A percentile compares a stretch with the other conserved stretches of the same genome.
These are phyloP conservation scores for Habroteleia sp. DNA, from an alignment of 2,888 invertebrate species.

Conservation along the genomic window DNA sequence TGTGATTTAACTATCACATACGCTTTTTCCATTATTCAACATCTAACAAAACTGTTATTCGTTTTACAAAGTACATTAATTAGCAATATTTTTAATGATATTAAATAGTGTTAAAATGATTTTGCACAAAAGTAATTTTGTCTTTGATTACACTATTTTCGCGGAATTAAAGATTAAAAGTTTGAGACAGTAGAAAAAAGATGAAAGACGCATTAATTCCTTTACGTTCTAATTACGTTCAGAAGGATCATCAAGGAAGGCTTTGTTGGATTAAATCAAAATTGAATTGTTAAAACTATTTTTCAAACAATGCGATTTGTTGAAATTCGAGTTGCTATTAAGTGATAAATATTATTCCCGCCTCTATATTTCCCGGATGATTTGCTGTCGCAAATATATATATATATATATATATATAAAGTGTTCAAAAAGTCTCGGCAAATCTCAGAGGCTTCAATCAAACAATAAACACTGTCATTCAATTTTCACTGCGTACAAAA, in stretches of 20 bases:
- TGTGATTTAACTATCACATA: no score
- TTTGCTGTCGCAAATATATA: no score
- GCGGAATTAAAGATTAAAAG: constrained; percentile 38
- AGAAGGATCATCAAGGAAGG: constrained; percentile 15
- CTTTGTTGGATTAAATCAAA: constrained; percentile 48
- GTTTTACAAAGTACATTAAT: no score
- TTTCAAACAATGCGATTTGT: constrained; percentile 35
- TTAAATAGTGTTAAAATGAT: neutral
- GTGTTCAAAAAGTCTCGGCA: constrained; percentile 11
- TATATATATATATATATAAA: no score
- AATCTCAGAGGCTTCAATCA: constrained; percentile 37
- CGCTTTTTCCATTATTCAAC: no score
- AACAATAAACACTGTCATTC: constrained; percentile 42
- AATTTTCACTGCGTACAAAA: constrained; percentile 46
- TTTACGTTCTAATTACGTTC: constrained; percentile 37
- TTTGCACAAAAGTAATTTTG: constrained; percentile 4
- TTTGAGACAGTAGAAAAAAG: constrained; percentile 8
- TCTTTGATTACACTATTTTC: constrained; percentile 6
- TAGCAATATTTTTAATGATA: neutral
- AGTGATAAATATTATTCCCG: constrained; percentile 37
- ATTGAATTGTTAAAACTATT: constrained; percentile 47
- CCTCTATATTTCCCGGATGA: neutral
- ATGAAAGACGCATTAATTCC: constrained; percentile 22
- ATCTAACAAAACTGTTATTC: no score
- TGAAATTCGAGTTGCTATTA: constrained; percentile 27